phyloP scores from a whole-genome alignment of 2,888 invertebrate genomes.

The Cerastis leucographa region DNA sequence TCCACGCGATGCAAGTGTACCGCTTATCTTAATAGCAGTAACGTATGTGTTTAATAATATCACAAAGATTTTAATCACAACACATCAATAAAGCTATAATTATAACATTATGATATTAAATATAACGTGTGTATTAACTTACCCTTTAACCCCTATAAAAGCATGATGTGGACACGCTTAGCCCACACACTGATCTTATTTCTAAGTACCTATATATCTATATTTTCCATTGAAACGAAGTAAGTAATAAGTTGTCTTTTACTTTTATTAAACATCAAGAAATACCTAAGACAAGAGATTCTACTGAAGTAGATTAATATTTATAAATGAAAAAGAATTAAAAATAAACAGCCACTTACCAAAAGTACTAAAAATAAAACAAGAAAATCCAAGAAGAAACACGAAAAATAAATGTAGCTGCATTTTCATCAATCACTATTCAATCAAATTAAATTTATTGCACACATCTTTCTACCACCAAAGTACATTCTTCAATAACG shows the following conservation, averaged over 20 bases:
- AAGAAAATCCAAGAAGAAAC: constrained; percentile 53
- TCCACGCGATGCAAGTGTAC: not conserved
- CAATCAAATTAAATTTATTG: not conserved
- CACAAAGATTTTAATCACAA: not conserved
- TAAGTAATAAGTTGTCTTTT: not conserved
- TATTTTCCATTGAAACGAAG: not conserved
- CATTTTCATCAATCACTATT: constrained; percentile 41
- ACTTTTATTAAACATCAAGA: not conserved
- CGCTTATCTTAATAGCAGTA: not conserved
- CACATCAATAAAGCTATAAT: not conserved
- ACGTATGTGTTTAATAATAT: not conserved
- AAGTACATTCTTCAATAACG: constrained; percentile 48
- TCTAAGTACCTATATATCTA: not conserved
- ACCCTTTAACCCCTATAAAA: not conserved
- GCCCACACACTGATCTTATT: not conserved
- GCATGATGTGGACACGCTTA: not conserved
- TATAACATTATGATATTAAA: not conserved
- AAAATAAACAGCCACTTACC: constrained; percentile 43
- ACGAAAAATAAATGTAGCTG: constrained; percentile 14
- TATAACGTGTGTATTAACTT: not conserved
- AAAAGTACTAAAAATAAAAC: constrained; percentile 4
- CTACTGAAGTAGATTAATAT: not conserved
- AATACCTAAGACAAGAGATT: constrained; percentile 3
- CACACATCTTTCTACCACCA: constrained; percentile 50
- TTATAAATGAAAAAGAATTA: not conserved